Conservation (phyloP, 1,140 invertebrate species). For the Latrodectus geometricus region DNA sequence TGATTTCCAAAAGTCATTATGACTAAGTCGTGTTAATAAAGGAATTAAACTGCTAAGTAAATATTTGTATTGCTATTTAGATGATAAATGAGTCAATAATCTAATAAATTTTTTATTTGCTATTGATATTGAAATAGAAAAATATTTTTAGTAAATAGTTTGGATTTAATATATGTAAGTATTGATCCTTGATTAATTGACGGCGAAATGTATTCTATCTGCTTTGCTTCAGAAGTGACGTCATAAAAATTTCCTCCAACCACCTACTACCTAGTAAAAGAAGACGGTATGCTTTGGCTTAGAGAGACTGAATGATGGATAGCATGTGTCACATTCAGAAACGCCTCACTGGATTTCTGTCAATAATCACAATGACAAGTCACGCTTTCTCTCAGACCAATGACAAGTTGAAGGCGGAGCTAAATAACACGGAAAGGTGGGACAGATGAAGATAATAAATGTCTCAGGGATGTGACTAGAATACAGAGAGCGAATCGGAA, state of each 20-base stretch:
- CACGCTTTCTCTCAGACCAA: conserved; percentile 37
- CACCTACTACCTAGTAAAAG: neutral
- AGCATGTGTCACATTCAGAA: neutral
- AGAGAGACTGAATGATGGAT: conserved; percentile 18
- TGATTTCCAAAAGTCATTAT: too few species aligned
- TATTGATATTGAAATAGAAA: too few species aligned
- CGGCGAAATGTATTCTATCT: too few species aligned
- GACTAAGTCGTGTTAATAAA: too few species aligned
- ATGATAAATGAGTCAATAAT: neutral
- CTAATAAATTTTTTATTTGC: neutral
- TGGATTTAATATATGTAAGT: too few species aligned
- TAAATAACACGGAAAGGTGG: conserved; percentile 46
- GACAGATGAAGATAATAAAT: conserved; percentile 29
- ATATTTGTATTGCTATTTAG: too few species aligned
- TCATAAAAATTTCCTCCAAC: neutral
- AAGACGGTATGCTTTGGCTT: neutral
- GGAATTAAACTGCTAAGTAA: too few species aligned
- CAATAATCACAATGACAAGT: conserved; percentile 46
- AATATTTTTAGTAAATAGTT: neutral
- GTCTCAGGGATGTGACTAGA: neutral
- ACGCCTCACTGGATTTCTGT: conserved; percentile 21
- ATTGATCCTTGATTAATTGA: too few species aligned
- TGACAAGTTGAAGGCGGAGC: conserved; percentile 34
- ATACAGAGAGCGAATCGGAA: neutral
- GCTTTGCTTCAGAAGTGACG: neutral